Conservation (phyloP, 2,113 vertebrate genomes). For the Dicentrarchus labrax region DNA sequence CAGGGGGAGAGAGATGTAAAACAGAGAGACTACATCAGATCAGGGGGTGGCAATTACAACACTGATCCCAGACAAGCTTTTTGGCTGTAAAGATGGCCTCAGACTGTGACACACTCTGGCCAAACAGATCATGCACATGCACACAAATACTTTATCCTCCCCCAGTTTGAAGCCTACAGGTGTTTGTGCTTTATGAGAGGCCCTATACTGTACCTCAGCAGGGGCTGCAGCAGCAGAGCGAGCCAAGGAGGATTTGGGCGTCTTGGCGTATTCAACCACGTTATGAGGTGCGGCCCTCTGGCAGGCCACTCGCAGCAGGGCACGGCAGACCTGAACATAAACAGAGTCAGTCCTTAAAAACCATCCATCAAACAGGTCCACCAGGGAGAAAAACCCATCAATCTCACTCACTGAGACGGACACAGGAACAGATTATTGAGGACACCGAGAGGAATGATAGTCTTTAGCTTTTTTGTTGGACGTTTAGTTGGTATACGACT, state of each 20-base stretch:
- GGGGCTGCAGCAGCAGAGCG: conserved; percentile 49
- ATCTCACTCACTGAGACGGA: conserved; percentile 47
- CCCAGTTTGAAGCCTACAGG: conserved; percentile 57
- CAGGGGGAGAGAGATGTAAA: conserved; percentile 55
- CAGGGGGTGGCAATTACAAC: conserved; percentile 60
- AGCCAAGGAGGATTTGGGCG: conserved; percentile 59
- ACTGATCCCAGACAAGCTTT: conserved; percentile 62
- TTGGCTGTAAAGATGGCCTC: conserved; percentile 38
- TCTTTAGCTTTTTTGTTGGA: background rate
- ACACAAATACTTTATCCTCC: conserved; percentile 3
- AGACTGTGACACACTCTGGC: conserved; percentile 42
- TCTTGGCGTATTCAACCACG: conserved; percentile 54
- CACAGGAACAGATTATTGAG: conserved; percentile 31
- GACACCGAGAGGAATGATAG: conserved; percentile 10
- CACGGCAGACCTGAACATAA: conserved; percentile 66
- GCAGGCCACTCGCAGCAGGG: conserved; percentile 62
- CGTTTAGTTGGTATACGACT: background rate
- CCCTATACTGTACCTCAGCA: conserved; percentile 39
- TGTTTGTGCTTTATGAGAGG: conserved; percentile 66
- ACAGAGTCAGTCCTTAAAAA: conserved; percentile 50
- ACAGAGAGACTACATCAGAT: conserved; percentile 60
- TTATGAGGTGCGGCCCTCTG: conserved; percentile 59
- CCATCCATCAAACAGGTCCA: conserved; percentile 64
- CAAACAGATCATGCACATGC: background rate
- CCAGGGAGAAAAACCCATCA: conserved; percentile 49